phyloP scores from a whole-genome alignment of 2,113 vertebrate species.

The Leptosomus discolor region DNA sequence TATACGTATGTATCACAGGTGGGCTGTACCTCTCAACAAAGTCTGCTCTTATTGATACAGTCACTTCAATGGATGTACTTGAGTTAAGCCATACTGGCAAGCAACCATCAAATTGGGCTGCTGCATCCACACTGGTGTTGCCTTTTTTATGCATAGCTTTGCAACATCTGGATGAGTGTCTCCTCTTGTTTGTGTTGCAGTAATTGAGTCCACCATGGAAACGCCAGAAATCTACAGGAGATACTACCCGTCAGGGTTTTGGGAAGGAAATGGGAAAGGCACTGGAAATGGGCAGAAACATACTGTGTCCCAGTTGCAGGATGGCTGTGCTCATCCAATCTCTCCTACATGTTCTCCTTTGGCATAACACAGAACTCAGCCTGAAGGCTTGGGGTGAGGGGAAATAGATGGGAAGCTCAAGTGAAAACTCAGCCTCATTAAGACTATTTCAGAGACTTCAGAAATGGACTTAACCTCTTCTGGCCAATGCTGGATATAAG shows the following conservation, averaged over 20 bases:
- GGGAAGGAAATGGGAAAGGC: neutral
- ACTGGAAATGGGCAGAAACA: neutral
- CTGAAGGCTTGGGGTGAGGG: neutral
- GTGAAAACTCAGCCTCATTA: neutral
- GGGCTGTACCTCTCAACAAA: neutral
- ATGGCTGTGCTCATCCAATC: neutral
- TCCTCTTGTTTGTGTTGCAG: neutral
- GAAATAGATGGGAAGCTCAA: neutral
- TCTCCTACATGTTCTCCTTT: neutral
- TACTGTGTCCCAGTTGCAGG: accelerated
- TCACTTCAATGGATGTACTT: neutral
- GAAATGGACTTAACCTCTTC: neutral
- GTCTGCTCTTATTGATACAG: neutral
- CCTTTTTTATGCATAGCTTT: neutral
- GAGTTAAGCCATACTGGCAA: neutral
- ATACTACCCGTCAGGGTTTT: neutral
- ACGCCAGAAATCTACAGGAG: neutral
- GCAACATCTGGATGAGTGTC: neutral
- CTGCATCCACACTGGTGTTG: neutral
- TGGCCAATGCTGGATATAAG: neutral
- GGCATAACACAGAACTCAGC: neutral
- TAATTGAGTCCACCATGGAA: neutral
- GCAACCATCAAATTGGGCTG: neutral
- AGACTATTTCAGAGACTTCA: neutral
- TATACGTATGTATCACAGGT: neutral